Evolutionary conservation across 2,113 vertebrate genomes (phyloP).

Genomic region (Corythornis vintsioides): DNA sequence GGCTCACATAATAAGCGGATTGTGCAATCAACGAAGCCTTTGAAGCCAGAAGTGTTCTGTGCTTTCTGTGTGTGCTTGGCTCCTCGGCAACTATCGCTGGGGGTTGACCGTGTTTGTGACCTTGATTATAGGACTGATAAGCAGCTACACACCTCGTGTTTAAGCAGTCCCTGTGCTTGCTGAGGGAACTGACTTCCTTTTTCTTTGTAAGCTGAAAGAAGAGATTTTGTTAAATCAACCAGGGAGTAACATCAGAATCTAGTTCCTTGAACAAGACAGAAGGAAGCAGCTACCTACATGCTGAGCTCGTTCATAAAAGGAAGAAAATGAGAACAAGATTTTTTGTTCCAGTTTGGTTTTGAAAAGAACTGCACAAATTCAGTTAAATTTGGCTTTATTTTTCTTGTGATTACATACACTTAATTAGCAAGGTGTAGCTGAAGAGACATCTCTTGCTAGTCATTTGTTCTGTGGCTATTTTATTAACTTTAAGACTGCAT

Average conservation of each 20-base stretch:
- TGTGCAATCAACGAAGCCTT: neutral
- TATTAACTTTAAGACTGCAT: neutral
- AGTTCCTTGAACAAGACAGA: slow-evolving; percentile 12
- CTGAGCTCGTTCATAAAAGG: slow-evolving; percentile 1
- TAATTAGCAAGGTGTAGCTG: neutral
- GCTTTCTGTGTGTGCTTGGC: neutral
- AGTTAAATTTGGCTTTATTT: neutral
- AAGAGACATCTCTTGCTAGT: neutral
- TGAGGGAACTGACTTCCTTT: neutral
- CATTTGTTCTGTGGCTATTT: neutral
- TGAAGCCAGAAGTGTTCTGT: slow-evolving; percentile 22
- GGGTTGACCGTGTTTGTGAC: neutral
- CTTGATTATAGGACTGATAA: slow-evolving; percentile 31
- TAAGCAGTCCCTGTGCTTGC: neutral
- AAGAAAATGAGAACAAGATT: neutral
- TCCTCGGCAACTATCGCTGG: slow-evolving; percentile 9
- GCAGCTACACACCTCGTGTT: neutral
- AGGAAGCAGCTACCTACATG: neutral
- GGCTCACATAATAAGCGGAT: slow-evolving; percentile 14
- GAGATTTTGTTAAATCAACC: neutral
- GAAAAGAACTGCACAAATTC: neutral
- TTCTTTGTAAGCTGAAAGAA: neutral
- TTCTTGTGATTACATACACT: neutral
- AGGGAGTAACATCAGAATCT: slow-evolving; percentile 8
- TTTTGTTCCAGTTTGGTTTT: slow-evolving; percentile 12